Base-by-base conservation (phyloP, 2,797 vertebrate species). In the Momotus momota region DNA sequence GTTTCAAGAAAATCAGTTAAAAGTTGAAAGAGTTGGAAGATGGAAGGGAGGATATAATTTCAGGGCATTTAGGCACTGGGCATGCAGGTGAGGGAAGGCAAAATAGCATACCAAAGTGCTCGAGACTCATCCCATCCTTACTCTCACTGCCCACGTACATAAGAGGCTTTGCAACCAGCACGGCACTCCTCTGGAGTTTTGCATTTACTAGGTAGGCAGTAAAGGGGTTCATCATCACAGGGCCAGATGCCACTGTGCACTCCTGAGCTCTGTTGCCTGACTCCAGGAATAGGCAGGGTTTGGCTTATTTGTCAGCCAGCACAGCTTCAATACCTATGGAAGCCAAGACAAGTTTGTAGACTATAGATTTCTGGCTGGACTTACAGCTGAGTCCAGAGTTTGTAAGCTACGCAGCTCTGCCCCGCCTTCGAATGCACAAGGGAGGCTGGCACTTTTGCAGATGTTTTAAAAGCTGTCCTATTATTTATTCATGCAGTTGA, bases 401-500 rank as follows among this genome's bases (percentile, higher is more conserved):
- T 79, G 35, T 52, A 78, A 90, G 41, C 31, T 41, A 19, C 61
- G 41, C 43, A 91, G 61, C 29, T 69, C 66, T 89, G 64, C 67
- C 60, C 66, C 6, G 3, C 72, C 71, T 75, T 80, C 45, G 46
- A 70, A 85, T 14, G 22, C 89, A 77, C 54, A 58, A 61, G 91
- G 79, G 84, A 94, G 51, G 26, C 49, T 48, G 61, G 79, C 77
- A 80, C 57, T 94, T 96, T 17, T 80, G 71, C 48, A 88, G 85
- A 51, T 94, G 84, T 95, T 96, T 93, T 94, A 94, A 95, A 96
- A 95, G 90, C 78, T 96, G 88, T 89, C 81, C 43, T 89, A 74
- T 97, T 84, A 97, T 87, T 97, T 95, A 97, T 97, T 96, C 40
- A 93, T 94, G 90, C 33, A 40, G 45, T 19, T 81, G 66, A 55